phyloP scores from a whole-genome alignment of 2,888 invertebrate genomes.

The Penaeus monodon region DNA sequence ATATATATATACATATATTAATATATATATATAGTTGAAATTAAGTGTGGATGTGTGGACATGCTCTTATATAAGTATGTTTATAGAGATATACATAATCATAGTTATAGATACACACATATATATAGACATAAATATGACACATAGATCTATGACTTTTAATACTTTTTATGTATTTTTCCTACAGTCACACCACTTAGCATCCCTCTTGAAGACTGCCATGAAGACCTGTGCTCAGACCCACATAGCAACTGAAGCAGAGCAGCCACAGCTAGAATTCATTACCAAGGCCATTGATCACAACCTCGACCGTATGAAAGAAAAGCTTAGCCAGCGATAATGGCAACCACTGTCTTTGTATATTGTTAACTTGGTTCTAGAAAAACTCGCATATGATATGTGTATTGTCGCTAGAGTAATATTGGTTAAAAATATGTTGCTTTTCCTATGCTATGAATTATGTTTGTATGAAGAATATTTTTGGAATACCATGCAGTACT shows the following conservation, averaged over 20 bases:
- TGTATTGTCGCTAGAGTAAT: not conserved
- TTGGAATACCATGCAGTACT: no score
- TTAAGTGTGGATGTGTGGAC: no score
- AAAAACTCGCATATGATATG: not conserved
- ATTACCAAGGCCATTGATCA: constrained; percentile 46
- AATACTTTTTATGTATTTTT: not conserved
- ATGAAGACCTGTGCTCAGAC: constrained; percentile 42
- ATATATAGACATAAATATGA: no score
- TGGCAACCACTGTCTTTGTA: not conserved
- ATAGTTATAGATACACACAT: no score
- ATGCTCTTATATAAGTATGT: no score
- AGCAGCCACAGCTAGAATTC: constrained; percentile 51
- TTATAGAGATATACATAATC: no score
- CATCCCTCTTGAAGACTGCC: constrained; percentile 22
- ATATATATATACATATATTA: no score
- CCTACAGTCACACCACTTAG: constrained; percentile 41
- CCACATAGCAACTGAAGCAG: constrained; percentile 35
- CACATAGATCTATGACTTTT: no score
- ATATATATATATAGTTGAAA: no score
- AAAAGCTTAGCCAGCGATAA: constrained; percentile 47
- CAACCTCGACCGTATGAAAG: constrained; percentile 48
- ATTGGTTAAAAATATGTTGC: not conserved
- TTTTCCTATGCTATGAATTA: no score
- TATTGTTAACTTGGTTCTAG: not conserved
- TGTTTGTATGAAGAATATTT: no score